Base-by-base conservation (phyloP, 2,113 vertebrate species). In the Tonatia bakeri region DNA sequence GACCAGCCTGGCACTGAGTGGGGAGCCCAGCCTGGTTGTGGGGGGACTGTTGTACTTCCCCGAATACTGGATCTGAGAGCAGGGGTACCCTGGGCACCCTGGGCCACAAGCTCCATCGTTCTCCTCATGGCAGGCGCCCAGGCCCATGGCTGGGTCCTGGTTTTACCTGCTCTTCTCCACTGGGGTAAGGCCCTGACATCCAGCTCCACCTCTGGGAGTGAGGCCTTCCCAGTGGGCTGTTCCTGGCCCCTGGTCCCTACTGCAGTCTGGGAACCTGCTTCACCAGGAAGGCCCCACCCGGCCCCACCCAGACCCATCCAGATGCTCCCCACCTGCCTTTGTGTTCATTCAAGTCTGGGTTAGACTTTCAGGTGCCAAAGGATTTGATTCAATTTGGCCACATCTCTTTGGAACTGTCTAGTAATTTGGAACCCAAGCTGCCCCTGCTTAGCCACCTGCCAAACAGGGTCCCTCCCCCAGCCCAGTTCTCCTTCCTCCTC, bases 241-340 rank as follows among this genome's bases (percentile, higher is more conserved):
- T 89, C 69, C 64, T 94, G 36, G 77, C 40, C 31, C 13, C n/a
- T 50, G 31, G 54, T 52, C 14, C 28, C 14, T 4, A 15, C 5
- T 38, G 65, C 13, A 28, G 28, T 16, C 38, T 52, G 77, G 33
- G 26, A 50, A 38, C 40, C 50, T 73, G 40, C 50, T 92, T 90
- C 31, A 33, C 9, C 22, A 22, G 61, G 28, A 64, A 91, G 31
- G 22, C 19, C 50, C n/a, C 14, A 11, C 6, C 4, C 5, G 0
- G 11, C 26, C 24, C 59, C 59, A 61, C 59, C 22, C 14, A 77
- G 65, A 31, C 24, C 59, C 59, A 61, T 24, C 22, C 14, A 77
- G 65, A 31, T 43, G 13, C 5, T 65, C n/a, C 40, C 11, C 0
- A 4, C 13, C 45, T 0, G 0, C 20, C 76, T 90, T 43, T 77